A percentile compares a stretch with the other conserved stretches of the same genome.
Evolutionary conservation across 2,797 vertebrate species (phyloP).

Genomic region (Bothrops alternatus): DNA sequence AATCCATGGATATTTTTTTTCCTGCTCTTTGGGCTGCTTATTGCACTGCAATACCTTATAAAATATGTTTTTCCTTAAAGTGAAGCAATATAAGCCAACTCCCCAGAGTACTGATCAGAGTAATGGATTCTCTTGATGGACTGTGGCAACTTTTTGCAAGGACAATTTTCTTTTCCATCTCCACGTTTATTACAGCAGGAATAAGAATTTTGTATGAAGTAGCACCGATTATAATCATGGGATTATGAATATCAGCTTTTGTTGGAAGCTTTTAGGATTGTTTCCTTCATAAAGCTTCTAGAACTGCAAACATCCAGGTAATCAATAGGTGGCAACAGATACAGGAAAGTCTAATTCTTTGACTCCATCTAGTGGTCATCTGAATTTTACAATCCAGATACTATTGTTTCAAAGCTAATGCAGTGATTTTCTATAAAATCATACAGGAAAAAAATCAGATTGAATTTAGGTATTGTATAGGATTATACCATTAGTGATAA

Average conservation of each 20-base stretch:
- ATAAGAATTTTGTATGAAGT: background rate
- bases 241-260: background rate
- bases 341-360: background rate
- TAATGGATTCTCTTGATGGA: background rate
- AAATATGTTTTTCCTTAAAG: background rate
- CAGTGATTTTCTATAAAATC: background rate
- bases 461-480: background rate
- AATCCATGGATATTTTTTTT: background rate
- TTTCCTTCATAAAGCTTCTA: background rate
- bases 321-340: background rate
- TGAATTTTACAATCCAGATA: background rate
- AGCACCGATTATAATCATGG: background rate
- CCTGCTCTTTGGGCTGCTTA: background rate
- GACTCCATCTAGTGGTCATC: background rate
- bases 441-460: too few species aligned
- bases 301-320: background rate
- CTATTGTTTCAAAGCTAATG: constrained; percentile 15
- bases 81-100: background rate
- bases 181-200: background rate
- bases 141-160: background rate
- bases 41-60: background rate
- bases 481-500: background rate
- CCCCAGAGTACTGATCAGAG: background rate
- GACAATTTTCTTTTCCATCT: background rate
- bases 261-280: background rate